These are phyloP conservation scores for Podargus strigoides DNA, from an alignment of 2,797 vertebrate species.

Conservation along the genomic window DNA sequence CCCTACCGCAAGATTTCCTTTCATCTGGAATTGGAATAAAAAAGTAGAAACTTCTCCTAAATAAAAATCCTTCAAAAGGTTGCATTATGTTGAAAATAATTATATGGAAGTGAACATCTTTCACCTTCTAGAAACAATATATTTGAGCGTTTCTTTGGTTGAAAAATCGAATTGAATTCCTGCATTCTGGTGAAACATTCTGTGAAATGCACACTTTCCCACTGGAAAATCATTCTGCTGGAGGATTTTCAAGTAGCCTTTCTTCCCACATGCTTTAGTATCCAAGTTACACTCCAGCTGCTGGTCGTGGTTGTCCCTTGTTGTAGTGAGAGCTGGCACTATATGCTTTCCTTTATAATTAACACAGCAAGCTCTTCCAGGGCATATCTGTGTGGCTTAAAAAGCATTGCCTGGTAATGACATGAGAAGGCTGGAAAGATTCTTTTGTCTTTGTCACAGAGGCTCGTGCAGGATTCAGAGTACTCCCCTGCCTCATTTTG, in stretches of 20 bases:
- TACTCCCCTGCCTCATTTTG: neutral
- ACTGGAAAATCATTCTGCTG: conserved; percentile 26
- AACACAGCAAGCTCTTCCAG: neutral
- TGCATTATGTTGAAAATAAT: neutral
- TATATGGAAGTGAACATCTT: neutral
- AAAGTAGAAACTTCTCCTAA: neutral
- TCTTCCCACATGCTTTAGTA: neutral
- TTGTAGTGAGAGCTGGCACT: neutral
- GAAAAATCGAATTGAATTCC: neutral
- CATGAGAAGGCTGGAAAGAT: neutral
- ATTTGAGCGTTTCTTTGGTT: neutral
- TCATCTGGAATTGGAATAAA: neutral
- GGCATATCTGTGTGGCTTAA: neutral
- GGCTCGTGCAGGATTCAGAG: neutral
- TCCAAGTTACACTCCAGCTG: conserved; percentile 47
- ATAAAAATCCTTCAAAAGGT: neutral
- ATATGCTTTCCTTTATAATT: neutral
- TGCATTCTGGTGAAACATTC: neutral
- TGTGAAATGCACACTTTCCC: neutral
- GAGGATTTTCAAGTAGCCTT: conserved; percentile 34
- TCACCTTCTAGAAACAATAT: neutral
- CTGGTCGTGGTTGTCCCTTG: neutral
- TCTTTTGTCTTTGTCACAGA: neutral
- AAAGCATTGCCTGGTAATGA: neutral
- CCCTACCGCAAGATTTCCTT: neutral